phyloP scores from a whole-genome alignment of 2,888 invertebrate species.

The Lordiphosa andalusiaca region DNA sequence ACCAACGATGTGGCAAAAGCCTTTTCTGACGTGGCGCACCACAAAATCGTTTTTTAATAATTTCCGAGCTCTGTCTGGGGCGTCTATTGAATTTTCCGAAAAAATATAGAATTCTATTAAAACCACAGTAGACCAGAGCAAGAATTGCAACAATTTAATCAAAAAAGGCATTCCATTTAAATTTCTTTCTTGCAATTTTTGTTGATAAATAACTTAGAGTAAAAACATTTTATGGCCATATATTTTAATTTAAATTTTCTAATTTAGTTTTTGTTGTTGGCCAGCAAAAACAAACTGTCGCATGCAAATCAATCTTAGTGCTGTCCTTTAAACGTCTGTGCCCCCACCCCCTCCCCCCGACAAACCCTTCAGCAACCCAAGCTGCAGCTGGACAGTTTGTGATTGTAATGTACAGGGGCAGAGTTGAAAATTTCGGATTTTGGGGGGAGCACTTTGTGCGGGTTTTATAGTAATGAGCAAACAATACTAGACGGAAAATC shows the following conservation, averaged over 20 bases:
- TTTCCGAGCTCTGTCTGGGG: slow-evolving; percentile 26
- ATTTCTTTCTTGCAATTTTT: slow-evolving; percentile 24
- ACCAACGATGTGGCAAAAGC: slow-evolving; percentile 74
- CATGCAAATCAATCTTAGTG: slow-evolving; percentile 72
- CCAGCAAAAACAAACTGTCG: slow-evolving; percentile 51
- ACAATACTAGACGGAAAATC: too few species aligned
- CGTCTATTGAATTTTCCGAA: slow-evolving; percentile 41
- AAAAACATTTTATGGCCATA: slow-evolving; percentile 38
- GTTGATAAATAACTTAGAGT: slow-evolving; percentile 41
- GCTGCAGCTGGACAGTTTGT: slow-evolving; percentile 63
- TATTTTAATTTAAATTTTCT: slow-evolving; percentile 67
- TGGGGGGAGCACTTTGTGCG: too few species aligned
- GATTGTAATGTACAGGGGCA: slow-evolving; percentile 13
- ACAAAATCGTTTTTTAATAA: slow-evolving; percentile 74
- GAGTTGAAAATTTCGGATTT: too few species aligned
- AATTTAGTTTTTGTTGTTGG: slow-evolving; percentile 36
- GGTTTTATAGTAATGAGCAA: too few species aligned
- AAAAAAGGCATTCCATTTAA: slow-evolving; percentile 6
- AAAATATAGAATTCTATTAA: slow-evolving; percentile 36
- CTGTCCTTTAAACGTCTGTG: slow-evolving; percentile 32
- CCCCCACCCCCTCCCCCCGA: too few species aligned
- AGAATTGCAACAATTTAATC: slow-evolving; percentile 13
- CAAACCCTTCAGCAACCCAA: background rate
- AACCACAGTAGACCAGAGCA: slow-evolving; percentile 33
- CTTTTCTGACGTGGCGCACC: slow-evolving; percentile 49